phyloP scores from a whole-genome alignment of 2,113 vertebrate species.

The Stercorarius parasiticus region DNA sequence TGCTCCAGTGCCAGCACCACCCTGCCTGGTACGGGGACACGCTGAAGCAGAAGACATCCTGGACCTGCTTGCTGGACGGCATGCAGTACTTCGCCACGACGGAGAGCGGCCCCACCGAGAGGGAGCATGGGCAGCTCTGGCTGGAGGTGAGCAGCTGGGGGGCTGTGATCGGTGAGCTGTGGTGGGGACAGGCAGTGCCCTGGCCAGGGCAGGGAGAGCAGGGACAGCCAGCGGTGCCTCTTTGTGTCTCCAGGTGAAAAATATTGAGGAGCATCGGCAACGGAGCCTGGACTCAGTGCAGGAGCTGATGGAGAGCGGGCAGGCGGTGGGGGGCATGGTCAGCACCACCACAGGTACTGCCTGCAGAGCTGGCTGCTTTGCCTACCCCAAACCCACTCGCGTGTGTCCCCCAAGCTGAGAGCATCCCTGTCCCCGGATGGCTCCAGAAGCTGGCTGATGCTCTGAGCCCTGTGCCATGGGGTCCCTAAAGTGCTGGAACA shows the following conservation, averaged over 20 bases:
- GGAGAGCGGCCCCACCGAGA: constrained; percentile 87
- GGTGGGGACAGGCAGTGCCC: accelerated
- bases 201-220: background rate
- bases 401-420: background rate
- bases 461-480: background rate
- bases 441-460: background rate
- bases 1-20: constrained; percentile 95
- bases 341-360: constrained; percentile 93
- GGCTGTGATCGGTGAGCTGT: background rate
- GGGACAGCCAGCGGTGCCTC: background rate
- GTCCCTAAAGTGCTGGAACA: accelerated
- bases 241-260: constrained; percentile 85
- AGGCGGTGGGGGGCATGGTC: constrained; percentile 98
- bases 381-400: accelerated
- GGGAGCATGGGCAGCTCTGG: constrained; percentile 92
- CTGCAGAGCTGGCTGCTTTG: background rate
- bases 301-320: constrained; percentile 97
- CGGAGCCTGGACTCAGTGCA: constrained; percentile 92
- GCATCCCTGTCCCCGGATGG: accelerated
- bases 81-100: constrained; percentile 99
- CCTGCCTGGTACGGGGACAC: constrained; percentile 96
- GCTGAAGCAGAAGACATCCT: constrained; percentile 95
- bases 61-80: constrained; percentile 94
- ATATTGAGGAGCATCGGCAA: constrained; percentile 94
- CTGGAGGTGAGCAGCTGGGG: constrained; percentile 80